phyloP scores from a whole-genome alignment of 2,888 invertebrate species.

The Rhyacophila evoluta region DNA sequence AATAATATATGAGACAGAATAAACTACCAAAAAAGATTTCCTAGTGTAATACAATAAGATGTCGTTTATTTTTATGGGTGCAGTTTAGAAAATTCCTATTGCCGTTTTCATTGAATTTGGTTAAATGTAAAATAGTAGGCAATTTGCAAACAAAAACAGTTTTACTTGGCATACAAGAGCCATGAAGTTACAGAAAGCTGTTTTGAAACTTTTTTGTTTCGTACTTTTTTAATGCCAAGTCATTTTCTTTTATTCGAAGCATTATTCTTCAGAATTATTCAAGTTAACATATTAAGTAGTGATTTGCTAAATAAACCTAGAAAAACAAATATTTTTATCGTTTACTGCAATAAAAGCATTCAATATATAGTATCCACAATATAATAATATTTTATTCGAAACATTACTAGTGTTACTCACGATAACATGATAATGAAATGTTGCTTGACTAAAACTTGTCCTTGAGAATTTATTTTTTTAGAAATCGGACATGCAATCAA shows the following conservation, averaged over 20 bases:
- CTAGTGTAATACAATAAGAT: background rate
- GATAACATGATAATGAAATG: too few relatives aligned
- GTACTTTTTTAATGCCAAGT: conserved; percentile 41
- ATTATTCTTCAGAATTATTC: background rate
- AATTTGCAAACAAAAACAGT: conserved; percentile 47
- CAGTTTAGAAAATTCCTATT: conserved; percentile 30
- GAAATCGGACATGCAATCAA: too few relatives aligned
- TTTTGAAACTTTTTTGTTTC: conserved; percentile 45
- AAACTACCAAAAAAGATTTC: background rate
- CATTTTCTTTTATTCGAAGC: conserved; percentile 41
- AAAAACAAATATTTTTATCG: too few relatives aligned
- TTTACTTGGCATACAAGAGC: conserved; percentile 37
- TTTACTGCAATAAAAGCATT: too few relatives aligned
- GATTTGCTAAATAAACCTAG: background rate
- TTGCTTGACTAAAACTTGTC: too few relatives aligned
- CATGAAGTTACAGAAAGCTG: conserved; percentile 40
- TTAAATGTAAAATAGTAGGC: conserved; percentile 40
- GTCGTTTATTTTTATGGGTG: background rate
- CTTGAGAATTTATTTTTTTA: too few relatives aligned
- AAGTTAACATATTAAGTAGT: background rate
- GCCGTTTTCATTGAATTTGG: conserved; percentile 43
- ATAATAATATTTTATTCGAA: too few relatives aligned
- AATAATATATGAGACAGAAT: too few relatives aligned
- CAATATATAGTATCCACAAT: too few relatives aligned
- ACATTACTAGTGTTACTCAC: too few relatives aligned